These are phyloP conservation scores for Lomographa bimaculata DNA, from an alignment of 2,888 invertebrate genomes.

Conservation along the genomic window DNA sequence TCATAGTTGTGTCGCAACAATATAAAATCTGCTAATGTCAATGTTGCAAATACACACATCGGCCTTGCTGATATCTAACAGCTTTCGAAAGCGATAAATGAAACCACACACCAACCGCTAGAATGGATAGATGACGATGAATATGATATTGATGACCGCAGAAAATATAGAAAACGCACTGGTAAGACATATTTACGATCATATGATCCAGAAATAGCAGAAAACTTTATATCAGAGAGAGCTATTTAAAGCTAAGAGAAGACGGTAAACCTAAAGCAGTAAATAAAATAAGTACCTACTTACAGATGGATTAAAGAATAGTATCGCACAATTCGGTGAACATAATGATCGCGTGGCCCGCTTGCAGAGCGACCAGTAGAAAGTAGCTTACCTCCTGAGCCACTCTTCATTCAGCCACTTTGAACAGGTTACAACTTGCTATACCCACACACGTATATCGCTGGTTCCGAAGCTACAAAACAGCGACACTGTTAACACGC, in stretches of 20 bases:
- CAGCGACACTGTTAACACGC: slow-evolving; percentile 41
- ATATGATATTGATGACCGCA: slow-evolving; percentile 12
- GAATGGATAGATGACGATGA: slow-evolving; percentile 11
- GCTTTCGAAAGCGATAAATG: slow-evolving; percentile 22
- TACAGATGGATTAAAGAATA: slow-evolving; percentile 24
- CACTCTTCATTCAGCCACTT: slow-evolving; percentile 77
- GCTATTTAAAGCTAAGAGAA: background rate
- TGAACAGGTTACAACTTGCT: slow-evolving; percentile 75
- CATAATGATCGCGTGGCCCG: slow-evolving; percentile 55
- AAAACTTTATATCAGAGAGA: no score
- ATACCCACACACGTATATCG: slow-evolving; percentile 53
- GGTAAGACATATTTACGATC: background rate
- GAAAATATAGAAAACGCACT: slow-evolving; percentile 6
- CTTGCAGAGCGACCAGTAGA: slow-evolving; percentile 61
- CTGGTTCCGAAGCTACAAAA: slow-evolving; percentile 38
- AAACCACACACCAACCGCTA: slow-evolving; percentile 17
- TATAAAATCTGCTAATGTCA: slow-evolving; percentile 14
- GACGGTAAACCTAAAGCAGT: background rate
- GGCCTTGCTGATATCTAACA: slow-evolving; percentile 11
- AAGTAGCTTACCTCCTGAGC: slow-evolving; percentile 79
- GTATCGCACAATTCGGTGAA: slow-evolving; percentile 50
- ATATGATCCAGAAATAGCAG: slow-evolving; percentile 3
- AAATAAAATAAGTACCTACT: no score
- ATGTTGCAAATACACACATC: slow-evolving; percentile 17
- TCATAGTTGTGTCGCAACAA: background rate